Evolutionary conservation across 2,797 vertebrate genomes (phyloP).

Genomic region (Enteromius anoplus): DNA sequence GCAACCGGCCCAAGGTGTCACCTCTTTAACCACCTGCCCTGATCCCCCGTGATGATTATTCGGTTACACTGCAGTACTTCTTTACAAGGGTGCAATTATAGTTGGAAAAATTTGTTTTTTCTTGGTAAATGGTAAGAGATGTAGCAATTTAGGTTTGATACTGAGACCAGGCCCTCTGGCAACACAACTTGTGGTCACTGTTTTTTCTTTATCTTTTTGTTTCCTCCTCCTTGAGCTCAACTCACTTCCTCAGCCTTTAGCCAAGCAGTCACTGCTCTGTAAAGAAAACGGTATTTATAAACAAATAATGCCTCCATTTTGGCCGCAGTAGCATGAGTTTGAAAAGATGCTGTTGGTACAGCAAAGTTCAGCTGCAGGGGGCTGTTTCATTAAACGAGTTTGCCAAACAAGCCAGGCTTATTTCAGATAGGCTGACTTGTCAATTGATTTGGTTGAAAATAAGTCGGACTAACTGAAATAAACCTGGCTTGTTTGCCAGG

Average conservation of each 20-base stretch:
- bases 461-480: no score
- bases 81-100: neutral
- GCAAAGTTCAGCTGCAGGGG: conserved; percentile 28
- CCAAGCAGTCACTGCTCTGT: conserved; percentile 17
- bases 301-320: conserved; percentile 34
- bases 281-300: conserved; percentile 40
- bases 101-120: neutral
- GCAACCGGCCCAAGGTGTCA: no score
- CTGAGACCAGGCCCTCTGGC: conserved; percentile 22
- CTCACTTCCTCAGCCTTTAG: conserved; percentile 26
- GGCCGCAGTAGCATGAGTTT: neutral
- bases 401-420: no score
- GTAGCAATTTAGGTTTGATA: neutral
- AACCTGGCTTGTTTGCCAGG: no score
- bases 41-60: neutral
- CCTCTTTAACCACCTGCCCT: neutral
- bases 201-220: conserved; percentile 29
- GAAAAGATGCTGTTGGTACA: conserved; percentile 4
- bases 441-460: no score
- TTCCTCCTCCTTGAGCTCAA: conserved; percentile 9
- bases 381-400: no score
- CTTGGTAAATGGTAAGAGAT: neutral
- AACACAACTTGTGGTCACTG: neutral
- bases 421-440: no score
- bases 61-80: neutral